These are phyloP conservation scores for Aphelenchoides fujianensis DNA, from an alignment of 1,140 invertebrate genomes.

Conservation along the genomic window DNA sequence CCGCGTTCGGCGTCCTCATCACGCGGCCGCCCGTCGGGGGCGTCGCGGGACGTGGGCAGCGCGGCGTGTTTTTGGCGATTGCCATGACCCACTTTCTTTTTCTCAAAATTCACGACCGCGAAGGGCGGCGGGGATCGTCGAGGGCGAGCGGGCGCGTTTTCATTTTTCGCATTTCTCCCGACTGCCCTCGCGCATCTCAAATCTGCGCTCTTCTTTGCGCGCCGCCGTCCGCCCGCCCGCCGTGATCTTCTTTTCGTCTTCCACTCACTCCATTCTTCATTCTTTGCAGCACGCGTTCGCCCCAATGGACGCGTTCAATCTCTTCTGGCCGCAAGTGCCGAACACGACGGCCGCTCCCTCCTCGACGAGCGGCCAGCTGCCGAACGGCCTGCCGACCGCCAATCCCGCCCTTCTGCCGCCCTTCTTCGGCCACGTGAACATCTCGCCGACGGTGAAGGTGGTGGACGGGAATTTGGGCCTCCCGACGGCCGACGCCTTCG, in stretches of 20 bases:
- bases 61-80: neutral
- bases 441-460: neutral
- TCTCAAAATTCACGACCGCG: too few species aligned
- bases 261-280: neutral
- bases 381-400: neutral
- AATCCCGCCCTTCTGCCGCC: neutral
- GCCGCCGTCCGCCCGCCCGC: too few species aligned
- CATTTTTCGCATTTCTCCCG: neutral
- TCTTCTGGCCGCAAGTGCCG: neutral
- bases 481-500: neutral
- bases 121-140: too few species aligned
- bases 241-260: neutral
- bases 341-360: neutral
- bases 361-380: neutral
- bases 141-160: neutral
- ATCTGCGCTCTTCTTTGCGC: too few species aligned
- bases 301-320: neutral
- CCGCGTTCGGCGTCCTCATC: too few species aligned
- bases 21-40: too few species aligned
- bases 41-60: too few species aligned
- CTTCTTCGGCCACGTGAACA: neutral
- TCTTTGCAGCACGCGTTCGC: neutral
- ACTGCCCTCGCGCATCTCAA: too few species aligned
- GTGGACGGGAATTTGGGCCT: neutral
- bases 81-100: constrained; percentile 1